These are phyloP conservation scores for Caenorhabditis sp. DNA, from an alignment of 2,888 invertebrate species.

Conservation along the genomic window DNA sequence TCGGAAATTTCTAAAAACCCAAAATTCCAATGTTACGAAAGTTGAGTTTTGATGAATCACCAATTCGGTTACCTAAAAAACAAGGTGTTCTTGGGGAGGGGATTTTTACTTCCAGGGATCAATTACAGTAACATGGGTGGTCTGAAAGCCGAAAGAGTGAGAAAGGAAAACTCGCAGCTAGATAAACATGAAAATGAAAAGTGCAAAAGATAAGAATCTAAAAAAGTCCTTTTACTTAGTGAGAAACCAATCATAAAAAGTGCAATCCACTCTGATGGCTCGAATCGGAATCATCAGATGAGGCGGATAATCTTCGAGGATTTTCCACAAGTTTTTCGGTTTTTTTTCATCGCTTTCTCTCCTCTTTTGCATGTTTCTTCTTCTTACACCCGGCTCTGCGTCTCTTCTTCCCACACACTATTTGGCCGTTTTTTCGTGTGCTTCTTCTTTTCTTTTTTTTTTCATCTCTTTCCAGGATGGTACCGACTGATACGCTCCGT, in stretches of 20 bases:
- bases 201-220: neutral
- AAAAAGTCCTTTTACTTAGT: neutral
- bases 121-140: no score
- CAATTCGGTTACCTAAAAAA: no score
- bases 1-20: no score
- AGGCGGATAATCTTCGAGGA: neutral
- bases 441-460: neutral
- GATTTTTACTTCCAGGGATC: no score
- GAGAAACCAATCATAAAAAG: constrained; percentile 4
- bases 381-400: constrained; percentile 2
- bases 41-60: no score
- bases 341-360: neutral
- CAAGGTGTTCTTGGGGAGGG: no score
- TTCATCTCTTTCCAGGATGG: constrained; percentile 39
- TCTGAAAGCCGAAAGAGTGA: no score
- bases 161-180: no score
- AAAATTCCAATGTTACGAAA: no score
- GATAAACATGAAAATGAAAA: no score
- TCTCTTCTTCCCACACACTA: constrained; percentile 25
- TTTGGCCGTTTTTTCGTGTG: constrained; percentile 22
- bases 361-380: constrained; percentile 14
- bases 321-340: neutral
- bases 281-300: neutral
- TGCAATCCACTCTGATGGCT: neutral
- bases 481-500: constrained; percentile 47